Percentiles rank a stretch among this genome's conserved stretches.
phyloP scores from a whole-genome alignment of 2,888 invertebrate genomes.

The Beris chalybata region DNA sequence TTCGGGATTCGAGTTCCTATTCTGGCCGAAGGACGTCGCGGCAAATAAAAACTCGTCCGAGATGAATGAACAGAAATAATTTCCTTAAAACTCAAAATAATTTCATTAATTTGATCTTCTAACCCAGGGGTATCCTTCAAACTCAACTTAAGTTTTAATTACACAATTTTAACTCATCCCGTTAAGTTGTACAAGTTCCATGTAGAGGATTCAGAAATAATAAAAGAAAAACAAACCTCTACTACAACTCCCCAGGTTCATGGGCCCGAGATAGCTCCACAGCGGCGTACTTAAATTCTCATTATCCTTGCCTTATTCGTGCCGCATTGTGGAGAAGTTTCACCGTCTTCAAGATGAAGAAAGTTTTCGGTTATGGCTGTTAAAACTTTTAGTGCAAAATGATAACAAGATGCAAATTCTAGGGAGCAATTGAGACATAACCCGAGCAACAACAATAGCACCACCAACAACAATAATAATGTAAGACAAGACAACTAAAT shows the following conservation, averaged over 20 bases:
- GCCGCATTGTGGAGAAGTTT: neutral
- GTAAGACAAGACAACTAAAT: slow-evolving; percentile 11
- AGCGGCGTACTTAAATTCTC: slow-evolving; percentile 34
- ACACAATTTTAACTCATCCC: slow-evolving; percentile 21
- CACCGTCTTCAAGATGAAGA: slow-evolving; percentile 13
- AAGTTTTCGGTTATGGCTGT: slow-evolving; percentile 35
- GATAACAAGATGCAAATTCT: slow-evolving; percentile 38
- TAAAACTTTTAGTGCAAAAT: slow-evolving; percentile 39
- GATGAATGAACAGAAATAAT: slow-evolving; percentile 6
- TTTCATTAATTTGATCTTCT: slow-evolving; percentile 31
- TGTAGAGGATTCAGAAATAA: slow-evolving; percentile 16
- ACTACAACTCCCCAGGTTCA: slow-evolving; percentile 14
- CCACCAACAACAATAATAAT: neutral
- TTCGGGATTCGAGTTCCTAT: slow-evolving; percentile 16
- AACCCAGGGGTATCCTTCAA: slow-evolving; percentile 28
- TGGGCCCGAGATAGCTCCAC: slow-evolving; percentile 1
- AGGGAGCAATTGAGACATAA: slow-evolving; percentile 15
- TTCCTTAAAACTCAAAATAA: slow-evolving; percentile 21
- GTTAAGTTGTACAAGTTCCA: slow-evolving; percentile 14
- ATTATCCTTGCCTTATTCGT: slow-evolving; percentile 15
- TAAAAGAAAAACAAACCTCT: slow-evolving; percentile 20
- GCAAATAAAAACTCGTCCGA: too few relatives aligned
- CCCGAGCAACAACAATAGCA: neutral
- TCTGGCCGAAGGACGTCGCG: neutral
- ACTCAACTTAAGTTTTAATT: slow-evolving; percentile 35